Evolutionary conservation across 2,113 vertebrate genomes (phyloP).

Genomic region (Carettochelys insculpta): DNA sequence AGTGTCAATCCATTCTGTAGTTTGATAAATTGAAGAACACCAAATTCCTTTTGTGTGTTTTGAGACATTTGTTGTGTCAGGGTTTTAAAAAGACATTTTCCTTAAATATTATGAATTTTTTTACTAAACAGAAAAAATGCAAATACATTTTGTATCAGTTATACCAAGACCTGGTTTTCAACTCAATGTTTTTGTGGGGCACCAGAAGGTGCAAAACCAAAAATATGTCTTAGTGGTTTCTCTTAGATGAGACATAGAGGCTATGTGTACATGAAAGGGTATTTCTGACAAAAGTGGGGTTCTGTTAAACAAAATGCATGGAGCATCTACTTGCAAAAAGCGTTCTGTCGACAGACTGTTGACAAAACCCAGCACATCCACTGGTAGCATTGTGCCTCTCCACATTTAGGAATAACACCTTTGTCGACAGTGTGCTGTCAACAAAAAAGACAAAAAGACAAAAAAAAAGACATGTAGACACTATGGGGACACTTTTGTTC

Average conservation of each 20-base stretch:
- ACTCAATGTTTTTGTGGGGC: conserved; percentile 31
- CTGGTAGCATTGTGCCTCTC: too few relatives aligned
- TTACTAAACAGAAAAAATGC: neutral
- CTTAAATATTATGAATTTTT: neutral
- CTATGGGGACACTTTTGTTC: too few relatives aligned
- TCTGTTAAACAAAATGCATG: too few relatives aligned
- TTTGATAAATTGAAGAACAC: neutral
- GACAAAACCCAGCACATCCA: too few relatives aligned
- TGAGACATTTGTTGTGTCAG: neutral
- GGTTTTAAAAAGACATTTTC: neutral
- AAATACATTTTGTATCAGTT: neutral
- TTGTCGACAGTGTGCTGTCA: too few relatives aligned
- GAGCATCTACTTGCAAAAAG: too few relatives aligned
- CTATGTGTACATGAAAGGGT: too few relatives aligned
- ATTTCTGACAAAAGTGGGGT: too few relatives aligned
- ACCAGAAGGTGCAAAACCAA: conserved; percentile 46
- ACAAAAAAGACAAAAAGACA: too few relatives aligned
- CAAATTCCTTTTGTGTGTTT: neutral
- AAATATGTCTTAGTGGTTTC: conserved; percentile 33
- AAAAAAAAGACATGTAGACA: too few relatives aligned
- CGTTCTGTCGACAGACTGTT: too few relatives aligned
- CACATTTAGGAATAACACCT: too few relatives aligned
- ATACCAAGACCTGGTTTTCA: neutral
- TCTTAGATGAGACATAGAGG: neutral
- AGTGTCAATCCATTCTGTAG: neutral